Percentiles rank a stretch among this genome's conserved stretches.
phyloP scores from a whole-genome alignment of 1,140 invertebrate genomes.

The Pseudomyrmex flavicornis region DNA sequence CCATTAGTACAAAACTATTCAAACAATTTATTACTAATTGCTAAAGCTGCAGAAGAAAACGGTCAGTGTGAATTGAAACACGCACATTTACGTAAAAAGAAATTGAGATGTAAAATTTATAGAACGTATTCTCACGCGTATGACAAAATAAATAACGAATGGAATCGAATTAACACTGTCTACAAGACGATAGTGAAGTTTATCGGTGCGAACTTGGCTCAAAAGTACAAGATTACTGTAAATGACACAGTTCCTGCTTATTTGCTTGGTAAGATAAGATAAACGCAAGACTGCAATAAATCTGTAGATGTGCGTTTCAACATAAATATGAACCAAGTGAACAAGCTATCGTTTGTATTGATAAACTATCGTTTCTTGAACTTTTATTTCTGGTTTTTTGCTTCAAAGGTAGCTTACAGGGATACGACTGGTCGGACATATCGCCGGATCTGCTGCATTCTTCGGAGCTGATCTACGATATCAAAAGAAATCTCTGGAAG shows the following conservation, averaged over 20 bases:
- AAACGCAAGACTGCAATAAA: background rate
- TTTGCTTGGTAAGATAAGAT: slow-evolving; percentile 85
- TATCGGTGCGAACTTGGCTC: slow-evolving; percentile 78
- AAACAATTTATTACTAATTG: slow-evolving; percentile 85
- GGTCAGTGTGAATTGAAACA: slow-evolving; percentile 78
- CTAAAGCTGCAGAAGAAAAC: slow-evolving; percentile 86
- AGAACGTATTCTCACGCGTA: slow-evolving; percentile 82
- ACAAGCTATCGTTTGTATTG: too few species aligned
- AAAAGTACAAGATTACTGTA: slow-evolving; percentile 79
- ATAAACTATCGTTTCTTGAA: background rate
- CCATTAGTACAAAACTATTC: slow-evolving; percentile 81
- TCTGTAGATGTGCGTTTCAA: background rate
- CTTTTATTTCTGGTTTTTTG: slow-evolving; percentile 29
- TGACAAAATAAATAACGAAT: slow-evolving; percentile 83
- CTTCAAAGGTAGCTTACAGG: slow-evolving; percentile 85
- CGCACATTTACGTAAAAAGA: background rate
- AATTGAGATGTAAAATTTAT: slow-evolving; percentile 18
- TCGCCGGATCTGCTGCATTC: slow-evolving; percentile 86
- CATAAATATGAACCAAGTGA: background rate
- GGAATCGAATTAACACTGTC: slow-evolving; percentile 85
- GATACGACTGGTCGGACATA: slow-evolving; percentile 87
- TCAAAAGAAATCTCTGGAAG: slow-evolving; percentile 86
- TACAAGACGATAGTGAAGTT: slow-evolving; percentile 87
- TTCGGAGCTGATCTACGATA: slow-evolving; percentile 85
- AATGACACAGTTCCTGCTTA: slow-evolving; percentile 85